Evolutionary conservation across 2,113 vertebrate species (phyloP).

Genomic region (Sinosuthora webbiana): DNA sequence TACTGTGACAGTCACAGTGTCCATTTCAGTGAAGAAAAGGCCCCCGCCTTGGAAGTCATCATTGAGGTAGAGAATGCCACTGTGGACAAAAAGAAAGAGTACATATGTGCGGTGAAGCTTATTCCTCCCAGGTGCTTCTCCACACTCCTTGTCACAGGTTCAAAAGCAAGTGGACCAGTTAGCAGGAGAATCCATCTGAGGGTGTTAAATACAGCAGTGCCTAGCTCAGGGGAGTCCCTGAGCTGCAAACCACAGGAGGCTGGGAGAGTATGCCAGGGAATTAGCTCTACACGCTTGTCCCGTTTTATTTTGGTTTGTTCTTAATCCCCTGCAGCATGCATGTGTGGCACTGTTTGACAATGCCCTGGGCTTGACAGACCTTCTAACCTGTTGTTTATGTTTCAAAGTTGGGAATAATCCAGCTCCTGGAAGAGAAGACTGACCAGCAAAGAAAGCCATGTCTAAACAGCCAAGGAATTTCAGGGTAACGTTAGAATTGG

Average conservation of each 20-base stretch:
- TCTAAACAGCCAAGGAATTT: background rate
- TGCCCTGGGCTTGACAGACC: background rate
- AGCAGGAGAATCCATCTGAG: background rate
- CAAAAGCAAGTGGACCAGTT: background rate
- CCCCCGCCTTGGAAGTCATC: slow-evolving; percentile 91
- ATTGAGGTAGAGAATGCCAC: slow-evolving; percentile 93
- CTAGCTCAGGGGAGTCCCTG: background rate
- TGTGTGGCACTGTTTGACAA: background rate
- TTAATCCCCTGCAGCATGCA: background rate
- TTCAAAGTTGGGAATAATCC: background rate
- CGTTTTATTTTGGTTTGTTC: background rate
- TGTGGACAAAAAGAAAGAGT: slow-evolving; percentile 48
- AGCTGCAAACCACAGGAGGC: background rate
- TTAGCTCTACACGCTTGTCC: accelerated
- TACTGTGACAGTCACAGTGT: slow-evolving; percentile 88
- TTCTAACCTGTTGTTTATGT: background rate
- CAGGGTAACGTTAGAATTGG: background rate
- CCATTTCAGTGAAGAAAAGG: slow-evolving; percentile 89
- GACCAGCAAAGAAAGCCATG: background rate
- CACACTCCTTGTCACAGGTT: background rate
- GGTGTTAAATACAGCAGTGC: background rate
- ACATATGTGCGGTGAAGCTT: background rate
- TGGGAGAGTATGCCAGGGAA: background rate
- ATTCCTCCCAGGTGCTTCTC: background rate
- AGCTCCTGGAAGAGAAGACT: background rate